Evolutionary conservation across 2,888 invertebrate genomes (phyloP), one percentile per base, ranked within the genome.

Genomic region (Lamellibrachia columna): DNA sequence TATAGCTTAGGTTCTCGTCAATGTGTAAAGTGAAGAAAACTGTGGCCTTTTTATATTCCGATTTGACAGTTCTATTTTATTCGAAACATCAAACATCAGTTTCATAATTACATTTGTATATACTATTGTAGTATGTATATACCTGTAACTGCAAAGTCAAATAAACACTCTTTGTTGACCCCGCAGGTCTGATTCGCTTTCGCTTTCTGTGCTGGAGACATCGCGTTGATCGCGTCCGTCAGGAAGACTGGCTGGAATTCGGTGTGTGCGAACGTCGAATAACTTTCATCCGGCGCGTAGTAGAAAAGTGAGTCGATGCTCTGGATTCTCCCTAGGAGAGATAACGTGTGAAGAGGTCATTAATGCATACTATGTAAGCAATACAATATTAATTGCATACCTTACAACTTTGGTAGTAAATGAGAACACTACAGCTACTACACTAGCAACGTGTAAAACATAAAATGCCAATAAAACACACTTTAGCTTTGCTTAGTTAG

Each of bases 141-240:
- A 91, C 91, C 91, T 11, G 91, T 91, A 53, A 91, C 58, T 53
- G 58, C 53, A 22, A 91, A 91, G 58, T 91, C 91, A n/a, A 91
- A 91, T 8, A 91, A 22, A n/a, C 91, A 91, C 58, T 91, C 91
- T 55, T 91, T 53, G 55, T 91, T 91, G 11, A 6, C n/a, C 11
- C 91, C 91, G 53, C 91, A 91, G 11, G 28, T 53, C 22, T 3
- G 1, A n/a, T 15, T 9, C 3, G 91, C 91, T 40, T 55, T 11
- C 53, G 2, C 8, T 91, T 40, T 15, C 11, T 91, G 52, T 40
- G 55, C 3, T 0, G 4, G 7, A 2, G 53, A n/a, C 55, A 91
- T 53, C 1, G 22, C 53, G 11, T 1, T 22, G 9, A 53, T 4
- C 58, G 53, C 53, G n/a, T 91, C 91, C 3, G 11, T n/a, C 3